These are phyloP conservation scores for Caenorhabditis macrosperma DNA, from an alignment of 2,888 invertebrate species.

Conservation along the genomic window DNA sequence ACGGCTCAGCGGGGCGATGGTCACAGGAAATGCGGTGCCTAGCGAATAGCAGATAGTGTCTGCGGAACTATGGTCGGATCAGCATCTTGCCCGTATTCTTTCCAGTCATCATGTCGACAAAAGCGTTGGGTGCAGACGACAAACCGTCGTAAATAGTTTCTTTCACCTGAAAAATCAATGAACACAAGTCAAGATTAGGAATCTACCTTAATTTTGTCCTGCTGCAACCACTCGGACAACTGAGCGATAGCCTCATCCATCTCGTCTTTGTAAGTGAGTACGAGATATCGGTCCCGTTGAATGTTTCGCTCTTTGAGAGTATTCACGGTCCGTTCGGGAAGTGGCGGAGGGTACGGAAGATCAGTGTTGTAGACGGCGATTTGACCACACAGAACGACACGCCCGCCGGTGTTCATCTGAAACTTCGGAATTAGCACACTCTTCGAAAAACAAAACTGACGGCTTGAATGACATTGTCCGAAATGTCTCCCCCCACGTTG, in stretches of 20 bases:
- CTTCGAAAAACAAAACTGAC: not conserved
- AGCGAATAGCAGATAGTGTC: not conserved
- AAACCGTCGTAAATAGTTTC: conserved; percentile 80
- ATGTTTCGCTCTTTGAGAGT: conserved; percentile 73
- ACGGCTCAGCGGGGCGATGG: conserved; percentile 44
- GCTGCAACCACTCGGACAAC: conserved; percentile 76
- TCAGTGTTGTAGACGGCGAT: conserved; percentile 81
- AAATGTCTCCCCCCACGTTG: conserved; percentile 81
- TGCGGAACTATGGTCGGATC: conserved; percentile 66
- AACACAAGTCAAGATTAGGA: too few relatives aligned
- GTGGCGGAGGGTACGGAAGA: conserved; percentile 81
- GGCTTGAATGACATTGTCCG: conserved; percentile 80
- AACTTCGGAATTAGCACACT: conserved; percentile 3
- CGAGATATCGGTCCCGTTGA: conserved; percentile 80
- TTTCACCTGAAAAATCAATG: conserved; percentile 73
- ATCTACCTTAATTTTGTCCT: conserved; percentile 78
- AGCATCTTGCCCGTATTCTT: conserved; percentile 81
- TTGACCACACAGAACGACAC: conserved; percentile 81
- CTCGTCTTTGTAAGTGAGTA: conserved; percentile 80
- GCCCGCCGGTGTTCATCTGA: conserved; percentile 80
- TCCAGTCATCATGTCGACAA: conserved; percentile 81
- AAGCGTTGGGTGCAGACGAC: conserved; percentile 80
- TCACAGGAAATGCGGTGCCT: conserved; percentile 27
- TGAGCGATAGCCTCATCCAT: conserved; percentile 78
- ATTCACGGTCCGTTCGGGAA: conserved; percentile 74